These are phyloP conservation scores for Notodonta dromedarius DNA, from an alignment of 2,888 invertebrate genomes.

Conservation along the genomic window DNA sequence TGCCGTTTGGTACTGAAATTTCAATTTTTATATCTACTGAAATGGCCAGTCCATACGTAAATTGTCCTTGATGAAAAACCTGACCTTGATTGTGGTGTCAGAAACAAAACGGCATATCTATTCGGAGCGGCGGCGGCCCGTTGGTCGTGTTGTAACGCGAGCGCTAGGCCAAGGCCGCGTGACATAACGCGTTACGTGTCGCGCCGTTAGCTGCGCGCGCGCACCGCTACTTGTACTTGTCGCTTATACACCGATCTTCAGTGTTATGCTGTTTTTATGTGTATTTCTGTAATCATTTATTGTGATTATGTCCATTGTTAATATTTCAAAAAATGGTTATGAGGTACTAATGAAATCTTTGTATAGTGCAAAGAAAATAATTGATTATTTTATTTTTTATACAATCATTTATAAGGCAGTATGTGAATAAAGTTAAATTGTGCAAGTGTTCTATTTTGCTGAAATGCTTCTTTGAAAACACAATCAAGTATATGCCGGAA, in stretches of 20 bases:
- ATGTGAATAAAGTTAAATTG: too few species aligned
- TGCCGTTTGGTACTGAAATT: not conserved
- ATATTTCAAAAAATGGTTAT: too few species aligned
- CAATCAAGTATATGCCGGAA: too few species aligned
- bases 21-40: not conserved
- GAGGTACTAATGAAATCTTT: too few species aligned
- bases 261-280: constrained; percentile 1
- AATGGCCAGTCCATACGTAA: not conserved
- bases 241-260: constrained; percentile 4
- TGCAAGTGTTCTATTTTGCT: too few species aligned
- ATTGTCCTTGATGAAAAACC: constrained; percentile 16
- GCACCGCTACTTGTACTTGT: constrained; percentile 37
- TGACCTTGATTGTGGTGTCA: constrained; percentile 36
- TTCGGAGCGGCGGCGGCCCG: constrained; percentile 46
- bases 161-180: constrained; percentile 80
- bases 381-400: too few species aligned
- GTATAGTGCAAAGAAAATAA: too few species aligned
- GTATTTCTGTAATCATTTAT: not conserved
- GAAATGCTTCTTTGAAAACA: too few species aligned
- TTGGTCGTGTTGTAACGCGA: constrained; percentile 55
- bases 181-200: constrained; percentile 57
- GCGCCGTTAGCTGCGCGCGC: constrained; percentile 38
- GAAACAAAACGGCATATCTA: constrained; percentile 48
- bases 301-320: not conserved
- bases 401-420: too few species aligned